Evolutionary conservation across 1,140 invertebrate genomes (phyloP).

Genomic region (Scaptomyza montana): DNA sequence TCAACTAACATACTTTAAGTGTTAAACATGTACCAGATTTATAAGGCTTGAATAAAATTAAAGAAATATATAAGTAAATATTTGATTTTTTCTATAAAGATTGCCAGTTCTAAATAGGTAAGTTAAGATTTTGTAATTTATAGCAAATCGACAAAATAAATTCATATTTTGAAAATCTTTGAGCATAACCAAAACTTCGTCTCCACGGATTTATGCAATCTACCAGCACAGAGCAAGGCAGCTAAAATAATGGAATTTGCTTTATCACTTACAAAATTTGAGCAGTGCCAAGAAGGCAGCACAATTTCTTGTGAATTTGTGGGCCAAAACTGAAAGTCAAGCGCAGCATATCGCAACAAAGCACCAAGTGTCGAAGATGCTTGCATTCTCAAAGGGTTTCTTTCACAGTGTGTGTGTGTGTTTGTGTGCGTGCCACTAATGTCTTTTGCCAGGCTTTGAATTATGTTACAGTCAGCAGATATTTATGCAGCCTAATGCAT

Average conservation of each 20-base stretch:
- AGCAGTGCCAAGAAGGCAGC: constrained; percentile 24
- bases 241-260: constrained; percentile 14
- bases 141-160: too few relatives aligned
- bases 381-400: constrained; percentile 8
- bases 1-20: constrained; percentile 4
- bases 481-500: constrained; percentile 54
- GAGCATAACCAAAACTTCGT: not conserved
- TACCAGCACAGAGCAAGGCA: not conserved
- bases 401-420: constrained; percentile 1
- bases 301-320: constrained; percentile 32
- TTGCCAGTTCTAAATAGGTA: too few relatives aligned
- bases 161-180: not conserved
- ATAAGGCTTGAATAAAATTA: too few relatives aligned
- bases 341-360: constrained; percentile 43
- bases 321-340: constrained; percentile 34
- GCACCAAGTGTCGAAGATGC: constrained; percentile 46
- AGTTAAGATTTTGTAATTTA: too few relatives aligned
- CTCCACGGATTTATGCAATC: constrained; percentile 15
- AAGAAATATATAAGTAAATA: too few relatives aligned
- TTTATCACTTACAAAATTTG: constrained; percentile 18
- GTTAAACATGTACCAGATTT: not conserved
- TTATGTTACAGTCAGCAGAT: constrained; percentile 51
- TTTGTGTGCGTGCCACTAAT: constrained; percentile 34
- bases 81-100: too few relatives aligned
- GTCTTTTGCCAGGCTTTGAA: constrained; percentile 39